These are phyloP conservation scores for Metallyticus violacea DNA, from an alignment of 2,888 invertebrate genomes.

Conservation along the genomic window DNA sequence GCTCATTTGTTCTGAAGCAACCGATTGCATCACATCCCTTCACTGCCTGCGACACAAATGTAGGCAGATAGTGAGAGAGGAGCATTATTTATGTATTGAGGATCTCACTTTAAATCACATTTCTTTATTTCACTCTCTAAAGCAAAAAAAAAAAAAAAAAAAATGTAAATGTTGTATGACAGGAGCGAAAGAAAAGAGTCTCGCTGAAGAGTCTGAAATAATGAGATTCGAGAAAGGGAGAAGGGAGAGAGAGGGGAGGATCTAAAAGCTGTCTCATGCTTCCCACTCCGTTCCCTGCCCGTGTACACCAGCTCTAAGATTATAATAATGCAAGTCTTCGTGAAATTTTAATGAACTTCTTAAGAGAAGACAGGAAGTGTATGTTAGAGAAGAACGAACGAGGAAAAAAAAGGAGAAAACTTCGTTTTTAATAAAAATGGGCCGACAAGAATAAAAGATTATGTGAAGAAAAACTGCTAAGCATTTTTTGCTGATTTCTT, in stretches of 20 bases:
- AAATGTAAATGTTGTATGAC: neutral
- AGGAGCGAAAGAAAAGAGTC: neutral
- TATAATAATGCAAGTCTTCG: conserved; percentile 25
- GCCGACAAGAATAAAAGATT: neutral
- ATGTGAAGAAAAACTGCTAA: neutral
- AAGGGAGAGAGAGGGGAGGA: neutral
- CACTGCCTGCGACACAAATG: neutral
- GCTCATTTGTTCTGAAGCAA: too few relatives aligned
- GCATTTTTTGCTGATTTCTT: neutral
- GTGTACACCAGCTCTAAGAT: conserved; percentile 8
- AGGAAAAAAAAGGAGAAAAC: neutral
- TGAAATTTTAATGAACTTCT: conserved; percentile 28
- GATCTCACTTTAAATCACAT: neutral
- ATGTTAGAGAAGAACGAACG: neutral
- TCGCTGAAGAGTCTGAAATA: conserved; percentile 12
- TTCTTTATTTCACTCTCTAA: neutral
- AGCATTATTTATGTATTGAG: neutral
- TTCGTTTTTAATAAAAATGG: neutral
- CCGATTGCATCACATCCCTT: neutral
- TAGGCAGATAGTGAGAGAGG: neutral
- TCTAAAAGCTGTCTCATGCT: conserved; percentile 15
- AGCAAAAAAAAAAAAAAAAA: neutral
- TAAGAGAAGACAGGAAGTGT: conserved; percentile 5
- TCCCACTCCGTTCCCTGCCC: neutral
- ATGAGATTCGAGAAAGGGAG: conserved; percentile 11